phyloP scores from a whole-genome alignment of 1,140 invertebrate species.

The Zaprionus ornatus region DNA sequence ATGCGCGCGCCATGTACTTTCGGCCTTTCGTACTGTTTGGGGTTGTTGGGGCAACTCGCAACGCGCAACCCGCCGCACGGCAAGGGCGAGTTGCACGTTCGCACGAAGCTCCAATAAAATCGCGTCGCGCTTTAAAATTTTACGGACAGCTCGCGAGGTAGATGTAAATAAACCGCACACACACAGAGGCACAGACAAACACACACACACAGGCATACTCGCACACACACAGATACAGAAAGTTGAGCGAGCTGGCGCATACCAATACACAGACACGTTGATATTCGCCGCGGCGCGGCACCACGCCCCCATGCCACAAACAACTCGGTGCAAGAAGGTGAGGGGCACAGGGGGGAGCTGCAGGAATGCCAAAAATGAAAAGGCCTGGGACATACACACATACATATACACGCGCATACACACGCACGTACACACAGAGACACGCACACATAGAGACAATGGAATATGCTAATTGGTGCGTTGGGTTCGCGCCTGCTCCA shows the following conservation, averaged over 20 bases:
- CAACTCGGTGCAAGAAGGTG: conserved; percentile 52
- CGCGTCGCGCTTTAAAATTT: conserved; percentile 78
- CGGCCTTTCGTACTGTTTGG: conserved; percentile 29
- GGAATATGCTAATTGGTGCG: conserved; percentile 83
- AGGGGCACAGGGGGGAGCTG: conserved; percentile 23
- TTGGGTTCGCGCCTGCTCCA: conserved; percentile 79
- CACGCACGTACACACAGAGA: conserved; percentile 18
- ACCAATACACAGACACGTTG: conserved; percentile 39
- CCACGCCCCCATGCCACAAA: conserved; percentile 69
- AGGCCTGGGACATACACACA: conserved; percentile 43
- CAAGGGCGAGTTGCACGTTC: conserved; percentile 51
- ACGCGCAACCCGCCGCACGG: neutral
- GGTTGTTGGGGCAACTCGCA: conserved; percentile 30
- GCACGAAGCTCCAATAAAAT: conserved; percentile 76
- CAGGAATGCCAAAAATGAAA: conserved; percentile 75
- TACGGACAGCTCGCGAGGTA: conserved; percentile 73
- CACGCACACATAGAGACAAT: conserved; percentile 61
- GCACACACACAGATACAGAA: conserved; percentile 20
- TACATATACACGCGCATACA: conserved; percentile 7
- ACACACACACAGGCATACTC: conserved; percentile 23
- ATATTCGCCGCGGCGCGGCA: conserved; percentile 66
- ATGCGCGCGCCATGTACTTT: conserved; percentile 73
- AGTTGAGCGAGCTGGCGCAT: conserved; percentile 3
- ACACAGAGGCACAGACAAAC: conserved; percentile 14
- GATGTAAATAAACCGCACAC: conserved; percentile 66